Evolutionary conservation across 2,888 invertebrate species (phyloP).

Genomic region (Orthosia cruda): DNA sequence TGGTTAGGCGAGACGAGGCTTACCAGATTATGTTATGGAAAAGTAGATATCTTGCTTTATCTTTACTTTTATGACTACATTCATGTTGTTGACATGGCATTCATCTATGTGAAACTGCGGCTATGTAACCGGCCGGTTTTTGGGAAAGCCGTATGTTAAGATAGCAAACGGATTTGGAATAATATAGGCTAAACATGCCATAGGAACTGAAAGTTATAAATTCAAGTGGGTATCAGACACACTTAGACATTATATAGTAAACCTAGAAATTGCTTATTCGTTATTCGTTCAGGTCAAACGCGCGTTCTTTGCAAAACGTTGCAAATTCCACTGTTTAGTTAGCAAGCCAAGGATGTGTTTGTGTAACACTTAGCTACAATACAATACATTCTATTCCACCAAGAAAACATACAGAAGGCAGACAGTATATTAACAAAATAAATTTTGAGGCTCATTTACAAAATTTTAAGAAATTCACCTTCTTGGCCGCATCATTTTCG

Average conservation of each 20-base stretch:
- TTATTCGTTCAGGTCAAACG: constrained; percentile 18
- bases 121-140: background rate
- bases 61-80: constrained; percentile 24
- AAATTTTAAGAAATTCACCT: background rate
- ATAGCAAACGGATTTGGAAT: background rate
- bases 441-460: background rate
- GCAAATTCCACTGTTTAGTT: constrained; percentile 1
- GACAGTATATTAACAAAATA: background rate
- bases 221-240: background rate
- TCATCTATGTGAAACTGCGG: constrained; percentile 29
- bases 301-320: constrained; percentile 26
- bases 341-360: background rate
- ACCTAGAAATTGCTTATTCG: constrained; percentile 45
- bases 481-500: background rate
- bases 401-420: no score
- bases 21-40: constrained; percentile 21
- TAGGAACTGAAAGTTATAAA: background rate
- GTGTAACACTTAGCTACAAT: constrained; percentile 1
- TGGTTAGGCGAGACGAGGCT: constrained; percentile 31
- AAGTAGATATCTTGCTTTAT: constrained; percentile 42
- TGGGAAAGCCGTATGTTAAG: constrained; percentile 16
- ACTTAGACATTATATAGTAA: constrained; percentile 29
- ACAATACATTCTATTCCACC: background rate
- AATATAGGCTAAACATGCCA: no score
- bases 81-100: constrained; percentile 10